phyloP scores from a whole-genome alignment of 2,113 vertebrate genomes.

The Sterna hirundo region DNA sequence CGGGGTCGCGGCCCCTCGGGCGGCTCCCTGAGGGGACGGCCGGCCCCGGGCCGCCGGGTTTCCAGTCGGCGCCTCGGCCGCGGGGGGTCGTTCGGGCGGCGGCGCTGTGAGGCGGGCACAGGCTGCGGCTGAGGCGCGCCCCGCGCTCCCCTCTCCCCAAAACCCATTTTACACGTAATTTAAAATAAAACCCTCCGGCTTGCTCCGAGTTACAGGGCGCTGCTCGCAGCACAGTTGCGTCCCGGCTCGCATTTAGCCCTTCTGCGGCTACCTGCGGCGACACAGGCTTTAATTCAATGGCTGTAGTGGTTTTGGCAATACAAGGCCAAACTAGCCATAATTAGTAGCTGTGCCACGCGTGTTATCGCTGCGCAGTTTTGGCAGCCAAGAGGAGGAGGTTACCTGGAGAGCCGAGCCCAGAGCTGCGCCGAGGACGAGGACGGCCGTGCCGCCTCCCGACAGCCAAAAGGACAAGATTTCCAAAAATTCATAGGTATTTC shows the following conservation, averaged over 20 bases:
- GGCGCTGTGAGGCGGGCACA: neutral
- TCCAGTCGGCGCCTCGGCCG: neutral
- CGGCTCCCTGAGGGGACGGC: neutral
- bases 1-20: neutral
- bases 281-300: rapidly evolving
- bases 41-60: no score
- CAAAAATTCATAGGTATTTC: neutral
- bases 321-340: rapidly evolving
- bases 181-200: no score
- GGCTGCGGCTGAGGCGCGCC: rapidly evolving
- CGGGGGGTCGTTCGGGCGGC: no score
- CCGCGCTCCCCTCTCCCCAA: neutral
- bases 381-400: neutral
- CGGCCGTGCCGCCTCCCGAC: neutral
- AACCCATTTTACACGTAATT: rapidly evolving
- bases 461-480: neutral
- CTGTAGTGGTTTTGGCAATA: rapidly evolving
- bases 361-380: rapidly evolving
- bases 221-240: neutral
- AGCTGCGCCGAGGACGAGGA: rapidly evolving
- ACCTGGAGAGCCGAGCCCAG: rapidly evolving
- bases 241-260: no score
- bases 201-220: rapidly evolving
- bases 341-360: rapidly evolving
- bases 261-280: rapidly evolving